Evolutionary conservation across 1,140 invertebrate species (phyloP).

Genomic region (Drosophila subpulchrella): DNA sequence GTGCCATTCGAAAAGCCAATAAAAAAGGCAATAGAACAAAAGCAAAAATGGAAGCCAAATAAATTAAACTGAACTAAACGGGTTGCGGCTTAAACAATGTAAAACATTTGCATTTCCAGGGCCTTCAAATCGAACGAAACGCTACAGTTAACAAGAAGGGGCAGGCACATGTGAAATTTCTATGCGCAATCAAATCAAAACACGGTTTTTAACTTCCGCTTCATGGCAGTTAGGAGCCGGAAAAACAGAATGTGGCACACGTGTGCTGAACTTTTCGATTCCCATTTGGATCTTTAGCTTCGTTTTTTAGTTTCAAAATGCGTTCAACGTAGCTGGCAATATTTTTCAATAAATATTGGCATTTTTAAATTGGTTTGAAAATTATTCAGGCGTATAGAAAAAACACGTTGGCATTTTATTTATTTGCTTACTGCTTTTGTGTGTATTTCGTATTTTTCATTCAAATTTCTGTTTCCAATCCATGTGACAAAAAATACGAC

Average conservation of each 20-base stretch:
- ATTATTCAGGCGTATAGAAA: slow-evolving; percentile 74
- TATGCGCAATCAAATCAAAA: slow-evolving; percentile 80
- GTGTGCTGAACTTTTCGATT: slow-evolving; percentile 21
- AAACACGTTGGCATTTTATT: slow-evolving; percentile 71
- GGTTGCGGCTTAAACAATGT: slow-evolving; percentile 61
- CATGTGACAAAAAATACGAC: slow-evolving; percentile 61
- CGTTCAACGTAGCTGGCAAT: slow-evolving; percentile 37
- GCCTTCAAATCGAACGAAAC: slow-evolving; percentile 39
- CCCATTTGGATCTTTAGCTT: slow-evolving; percentile 22
- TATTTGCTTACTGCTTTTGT: slow-evolving; percentile 51
- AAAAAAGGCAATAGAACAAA: neutral
- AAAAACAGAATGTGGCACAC: slow-evolving; percentile 39
- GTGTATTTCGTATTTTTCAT: slow-evolving; percentile 26
- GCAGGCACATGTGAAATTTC: slow-evolving; percentile 56
- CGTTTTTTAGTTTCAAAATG: slow-evolving; percentile 35
- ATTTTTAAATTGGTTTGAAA: slow-evolving; percentile 74
- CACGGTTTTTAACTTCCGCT: slow-evolving; percentile 81
- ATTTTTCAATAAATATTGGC: slow-evolving; percentile 80
- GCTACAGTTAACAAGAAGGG: slow-evolving; percentile 43
- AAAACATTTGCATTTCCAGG: slow-evolving; percentile 65
- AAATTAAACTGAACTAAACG: slow-evolving; percentile 63
- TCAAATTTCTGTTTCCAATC: slow-evolving; percentile 40
- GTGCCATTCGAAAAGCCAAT: slow-evolving; percentile 24
- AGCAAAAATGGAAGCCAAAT: slow-evolving; percentile 45
- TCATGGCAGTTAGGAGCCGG: slow-evolving; percentile 70